These are phyloP conservation scores for Encarsia formosa DNA, from an alignment of 2,888 invertebrate genomes.

Conservation along the genomic window DNA sequence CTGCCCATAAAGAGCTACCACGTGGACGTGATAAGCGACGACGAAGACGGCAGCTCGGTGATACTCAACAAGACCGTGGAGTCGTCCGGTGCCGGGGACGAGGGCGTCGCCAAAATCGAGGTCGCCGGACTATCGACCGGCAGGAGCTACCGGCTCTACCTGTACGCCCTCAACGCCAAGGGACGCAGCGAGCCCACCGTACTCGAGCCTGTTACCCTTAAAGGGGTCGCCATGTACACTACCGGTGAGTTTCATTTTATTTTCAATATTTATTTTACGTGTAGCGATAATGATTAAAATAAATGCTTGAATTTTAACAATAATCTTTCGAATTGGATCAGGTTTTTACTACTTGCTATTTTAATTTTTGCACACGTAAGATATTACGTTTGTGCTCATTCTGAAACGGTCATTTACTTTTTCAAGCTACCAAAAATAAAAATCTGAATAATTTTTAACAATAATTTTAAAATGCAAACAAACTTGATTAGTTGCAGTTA, in stretches of 20 bases:
- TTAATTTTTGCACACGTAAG: too few species aligned
- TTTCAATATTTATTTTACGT: too few species aligned
- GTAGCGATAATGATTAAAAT: too few species aligned
- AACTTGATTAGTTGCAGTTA: too few species aligned
- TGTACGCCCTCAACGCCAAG: conserved; percentile 84
- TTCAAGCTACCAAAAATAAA: too few species aligned
- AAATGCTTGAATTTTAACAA: too few species aligned
- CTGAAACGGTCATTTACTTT: too few species aligned
- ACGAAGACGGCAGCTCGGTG: conserved; percentile 35
- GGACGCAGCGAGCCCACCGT: conserved; percentile 79
- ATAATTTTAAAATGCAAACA: too few species aligned
- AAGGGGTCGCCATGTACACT: conserved; percentile 76
- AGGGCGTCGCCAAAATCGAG: conserved; percentile 65
- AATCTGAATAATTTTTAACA: too few species aligned
- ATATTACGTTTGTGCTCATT: too few species aligned
- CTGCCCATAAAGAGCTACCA: conserved; percentile 57
- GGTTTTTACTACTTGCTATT: too few species aligned
- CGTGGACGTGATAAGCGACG: conserved; percentile 43
- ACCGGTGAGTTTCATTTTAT: conserved; percentile 63
- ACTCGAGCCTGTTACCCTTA: conserved; percentile 79
- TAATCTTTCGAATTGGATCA: too few species aligned
- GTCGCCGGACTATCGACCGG: conserved; percentile 69
- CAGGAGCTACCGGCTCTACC: conserved; percentile 72
- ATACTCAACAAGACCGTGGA: conserved; percentile 52
- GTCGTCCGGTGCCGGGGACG: conserved; percentile 61